Conservation (phyloP, 1,140 invertebrate species). For the Proales similis region DNA sequence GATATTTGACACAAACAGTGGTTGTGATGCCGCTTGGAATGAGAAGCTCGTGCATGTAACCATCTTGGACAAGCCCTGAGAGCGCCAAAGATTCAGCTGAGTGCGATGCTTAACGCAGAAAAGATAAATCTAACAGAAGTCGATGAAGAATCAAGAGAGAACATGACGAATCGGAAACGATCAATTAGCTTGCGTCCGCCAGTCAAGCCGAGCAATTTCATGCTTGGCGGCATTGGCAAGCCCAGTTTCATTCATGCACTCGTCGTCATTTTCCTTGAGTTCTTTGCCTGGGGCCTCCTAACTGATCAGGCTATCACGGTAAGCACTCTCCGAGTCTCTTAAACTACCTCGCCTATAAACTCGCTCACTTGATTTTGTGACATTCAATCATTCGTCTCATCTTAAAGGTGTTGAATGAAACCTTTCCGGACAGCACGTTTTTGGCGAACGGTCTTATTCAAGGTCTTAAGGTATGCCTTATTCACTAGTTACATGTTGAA, state of each 20-base stretch:
- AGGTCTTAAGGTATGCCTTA: slow-evolving; percentile 69
- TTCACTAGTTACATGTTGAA: slow-evolving; percentile 8
- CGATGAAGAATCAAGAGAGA: too few relatives aligned
- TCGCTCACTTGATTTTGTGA: slow-evolving; percentile 14
- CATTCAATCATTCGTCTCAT: slow-evolving; percentile 36
- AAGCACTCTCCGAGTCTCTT: slow-evolving; percentile 46
- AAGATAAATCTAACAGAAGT: too few relatives aligned
- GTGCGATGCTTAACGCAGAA: too few relatives aligned
- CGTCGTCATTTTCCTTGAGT: slow-evolving; percentile 97
- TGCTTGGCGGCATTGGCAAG: slow-evolving; percentile 61
- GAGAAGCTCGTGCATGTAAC: too few relatives aligned
- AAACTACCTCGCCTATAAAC: slow-evolving; percentile 1
- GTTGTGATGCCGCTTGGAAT: too few relatives aligned
- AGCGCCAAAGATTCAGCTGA: too few relatives aligned
- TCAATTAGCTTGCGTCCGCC: too few relatives aligned
- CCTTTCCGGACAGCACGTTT: slow-evolving; percentile 97
- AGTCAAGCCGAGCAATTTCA: too few relatives aligned
- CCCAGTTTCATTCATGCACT: slow-evolving; percentile 94
- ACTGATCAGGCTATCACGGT: slow-evolving; percentile 96
- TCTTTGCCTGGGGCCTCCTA: slow-evolving; percentile 96
- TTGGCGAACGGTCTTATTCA: slow-evolving; percentile 98
- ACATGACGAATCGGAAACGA: too few relatives aligned
- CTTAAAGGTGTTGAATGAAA: slow-evolving; percentile 76
- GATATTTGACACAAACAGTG: too few relatives aligned
- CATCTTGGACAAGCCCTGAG: too few relatives aligned